Evolutionary conservation across 1,140 invertebrate genomes (phyloP).

Genomic region (Melipona quadrifasciata): DNA sequence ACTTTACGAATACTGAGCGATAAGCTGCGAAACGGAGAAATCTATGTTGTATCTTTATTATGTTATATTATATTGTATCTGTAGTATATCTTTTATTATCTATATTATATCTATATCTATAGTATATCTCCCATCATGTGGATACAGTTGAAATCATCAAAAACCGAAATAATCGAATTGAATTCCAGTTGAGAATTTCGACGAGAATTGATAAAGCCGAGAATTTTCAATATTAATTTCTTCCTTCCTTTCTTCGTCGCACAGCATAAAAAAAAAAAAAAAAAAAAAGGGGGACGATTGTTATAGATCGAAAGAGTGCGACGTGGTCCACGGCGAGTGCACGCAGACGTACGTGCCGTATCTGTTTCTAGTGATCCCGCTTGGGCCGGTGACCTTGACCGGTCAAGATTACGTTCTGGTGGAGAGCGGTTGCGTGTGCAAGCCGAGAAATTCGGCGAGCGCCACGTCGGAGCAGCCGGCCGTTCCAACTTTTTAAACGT

Average conservation of each 20-base stretch:
- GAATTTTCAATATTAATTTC: not conserved
- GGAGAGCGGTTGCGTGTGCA: slow-evolving; percentile 95
- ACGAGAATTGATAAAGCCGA: no score
- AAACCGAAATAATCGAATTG: no score
- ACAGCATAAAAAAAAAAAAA: not conserved
- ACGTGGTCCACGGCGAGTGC: slow-evolving; percentile 92
- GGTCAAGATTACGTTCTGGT: slow-evolving; percentile 96
- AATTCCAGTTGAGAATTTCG: no score
- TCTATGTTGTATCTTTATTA: no score
- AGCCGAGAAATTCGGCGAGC: slow-evolving; percentile 88
- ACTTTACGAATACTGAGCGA: no score
- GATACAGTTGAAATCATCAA: no score
- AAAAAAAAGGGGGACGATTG: no score
- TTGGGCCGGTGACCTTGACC: slow-evolving; percentile 94
- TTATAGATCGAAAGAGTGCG: slow-evolving; percentile 91
- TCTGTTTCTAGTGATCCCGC: slow-evolving; percentile 93
- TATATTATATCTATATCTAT: no score
- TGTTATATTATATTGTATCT: no score
- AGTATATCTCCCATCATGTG: no score
- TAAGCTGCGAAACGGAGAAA: no score
- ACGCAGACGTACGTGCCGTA: slow-evolving; percentile 96
- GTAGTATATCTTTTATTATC: no score
- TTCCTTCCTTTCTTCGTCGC: not conserved
- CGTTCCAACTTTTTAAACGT: slow-evolving; percentile 76
- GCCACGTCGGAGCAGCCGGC: slow-evolving; percentile 60